Percentiles rank a stretch among this genome's conserved stretches.
phyloP scores from a whole-genome alignment of 2,797 vertebrate genomes.

The Clarias laeviceps region DNA sequence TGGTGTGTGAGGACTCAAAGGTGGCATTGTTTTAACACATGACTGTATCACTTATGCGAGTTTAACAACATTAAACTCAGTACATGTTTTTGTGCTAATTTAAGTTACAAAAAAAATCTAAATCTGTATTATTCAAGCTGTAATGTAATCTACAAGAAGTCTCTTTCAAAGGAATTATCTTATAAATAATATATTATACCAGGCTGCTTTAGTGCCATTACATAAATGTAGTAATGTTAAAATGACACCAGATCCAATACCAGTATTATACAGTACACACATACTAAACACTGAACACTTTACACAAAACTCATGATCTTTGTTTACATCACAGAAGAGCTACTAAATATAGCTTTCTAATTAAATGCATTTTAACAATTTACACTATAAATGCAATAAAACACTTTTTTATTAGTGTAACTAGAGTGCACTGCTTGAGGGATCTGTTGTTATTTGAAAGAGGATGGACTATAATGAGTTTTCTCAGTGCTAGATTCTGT shows the following conservation, averaged over 20 bases:
- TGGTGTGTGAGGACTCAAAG: constrained; percentile 65
- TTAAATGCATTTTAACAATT: neutral
- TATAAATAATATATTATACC: neutral
- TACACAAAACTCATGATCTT: neutral
- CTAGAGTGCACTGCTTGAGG: neutral
- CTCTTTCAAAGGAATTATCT: neutral
- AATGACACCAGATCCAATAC: neutral
- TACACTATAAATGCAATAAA: neutral
- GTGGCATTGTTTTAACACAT: constrained; percentile 68
- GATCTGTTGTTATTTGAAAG: neutral
- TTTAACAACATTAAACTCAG: too few species aligned
- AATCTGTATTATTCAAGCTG: neutral
- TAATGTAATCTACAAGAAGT: neutral
- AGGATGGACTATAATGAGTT: neutral
- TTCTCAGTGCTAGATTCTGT: neutral
- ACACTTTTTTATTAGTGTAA: neutral
- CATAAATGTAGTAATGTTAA: neutral
- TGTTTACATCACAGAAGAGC: constrained; percentile 13
- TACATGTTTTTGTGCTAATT: too few species aligned
- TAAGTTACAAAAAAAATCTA: neutral
- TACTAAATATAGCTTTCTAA: neutral
- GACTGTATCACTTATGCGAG: constrained; percentile 41
- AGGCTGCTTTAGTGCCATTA: neutral
- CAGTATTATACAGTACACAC: neutral
- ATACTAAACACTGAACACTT: constrained; percentile 7